Evolutionary conservation across 2,888 invertebrate genomes (phyloP), one percentile per base, ranked within the genome.

Genomic region (Chydorus sphaericus): DNA sequence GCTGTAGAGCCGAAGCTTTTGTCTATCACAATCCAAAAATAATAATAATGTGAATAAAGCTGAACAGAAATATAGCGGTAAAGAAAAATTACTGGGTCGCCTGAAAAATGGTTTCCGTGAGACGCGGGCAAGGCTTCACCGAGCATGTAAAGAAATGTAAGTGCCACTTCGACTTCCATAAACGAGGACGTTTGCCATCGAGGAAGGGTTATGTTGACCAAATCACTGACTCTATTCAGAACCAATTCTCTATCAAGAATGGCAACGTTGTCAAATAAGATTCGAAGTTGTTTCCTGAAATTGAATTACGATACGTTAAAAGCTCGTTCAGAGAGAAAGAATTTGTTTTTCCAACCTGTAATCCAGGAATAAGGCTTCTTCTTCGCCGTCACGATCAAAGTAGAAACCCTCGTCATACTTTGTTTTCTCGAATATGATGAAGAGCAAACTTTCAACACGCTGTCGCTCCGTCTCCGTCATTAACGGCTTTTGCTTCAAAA

Each of bases 321-420:
- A 55, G 56, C 33, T 14, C 51, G 53, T 56, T 31, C 18, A 31
- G 10, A 29, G 31, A 55, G 50, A 18, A 7, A 29, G 51, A 31
- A 30, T 38, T 53, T 28, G 33, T 30, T 44, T 30, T 16, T 28
- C 52, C 37, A 58, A 65, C 64, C 66, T 65, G 62, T 72, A 76
- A 57, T 75, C 74, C 57, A 70, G 67, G 64, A 76, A 76, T 64
- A 70, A 69, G 11, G 73, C 74, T 63, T 77, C 76, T 59, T 74
- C 74, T 64, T 75, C 75, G 1, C 73, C 73, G 67, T 73, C 73
- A 52, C 68, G 66, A 26, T 71, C 70, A 66, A 74, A 75, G 61
- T 73, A 69, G 60, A 74, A 75, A 5, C 68, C 67, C 23, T 70
- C 69, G 60, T 74, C 74, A 66, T 69, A 75, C 59, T 73, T 71